phyloP scores from a whole-genome alignment of 2,113 vertebrate species.

The Emydura subglobosa region DNA sequence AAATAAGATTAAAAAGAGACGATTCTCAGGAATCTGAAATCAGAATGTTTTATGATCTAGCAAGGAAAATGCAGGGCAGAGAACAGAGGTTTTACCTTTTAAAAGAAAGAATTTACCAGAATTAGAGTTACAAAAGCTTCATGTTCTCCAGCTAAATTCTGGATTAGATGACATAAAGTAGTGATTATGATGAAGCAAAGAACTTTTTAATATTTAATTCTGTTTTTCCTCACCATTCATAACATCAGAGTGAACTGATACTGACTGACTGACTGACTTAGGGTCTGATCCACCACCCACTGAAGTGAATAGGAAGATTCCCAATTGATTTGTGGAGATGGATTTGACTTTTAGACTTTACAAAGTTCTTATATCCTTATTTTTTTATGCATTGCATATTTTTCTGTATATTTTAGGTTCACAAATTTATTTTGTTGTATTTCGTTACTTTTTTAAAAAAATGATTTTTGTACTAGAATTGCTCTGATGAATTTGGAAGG shows the following conservation, averaged over 20 bases:
- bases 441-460: background rate
- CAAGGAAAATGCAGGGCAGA: background rate
- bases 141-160: background rate
- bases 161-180: accelerated
- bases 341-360: background rate
- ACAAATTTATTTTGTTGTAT: background rate
- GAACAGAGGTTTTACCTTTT: background rate
- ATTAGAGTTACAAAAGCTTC: background rate
- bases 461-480: background rate
- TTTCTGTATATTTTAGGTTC: background rate
- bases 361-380: background rate
- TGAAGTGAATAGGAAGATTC: background rate
- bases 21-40: background rate
- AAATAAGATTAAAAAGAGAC: background rate
- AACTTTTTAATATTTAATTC: background rate
- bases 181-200: background rate
- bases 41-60: background rate
- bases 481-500: background rate
- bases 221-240: background rate
- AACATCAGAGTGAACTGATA: background rate
- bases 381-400: background rate
- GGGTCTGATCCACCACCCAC: background rate
- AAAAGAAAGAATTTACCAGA: background rate
- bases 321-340: background rate
- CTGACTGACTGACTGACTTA: background rate